phyloP scores from a whole-genome alignment of 2,797 vertebrate species.

The Octomys mimax region DNA sequence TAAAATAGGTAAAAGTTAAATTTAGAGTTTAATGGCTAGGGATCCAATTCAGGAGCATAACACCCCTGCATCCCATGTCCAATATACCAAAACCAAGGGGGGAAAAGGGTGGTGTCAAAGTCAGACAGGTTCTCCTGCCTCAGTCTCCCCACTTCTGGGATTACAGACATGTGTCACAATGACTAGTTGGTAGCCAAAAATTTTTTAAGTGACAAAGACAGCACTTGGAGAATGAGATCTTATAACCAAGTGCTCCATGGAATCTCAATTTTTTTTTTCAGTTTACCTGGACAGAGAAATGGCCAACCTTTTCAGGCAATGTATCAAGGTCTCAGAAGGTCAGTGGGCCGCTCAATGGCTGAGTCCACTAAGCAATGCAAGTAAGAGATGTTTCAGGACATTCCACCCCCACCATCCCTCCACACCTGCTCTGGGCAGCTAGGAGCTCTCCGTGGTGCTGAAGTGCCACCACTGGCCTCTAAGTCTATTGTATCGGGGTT shows the following conservation, averaged over 20 bases:
- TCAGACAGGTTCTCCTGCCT: not conserved
- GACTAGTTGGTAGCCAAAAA: not conserved
- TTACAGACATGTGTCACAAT: not conserved
- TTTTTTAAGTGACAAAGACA: not conserved
- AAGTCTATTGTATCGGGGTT: not conserved
- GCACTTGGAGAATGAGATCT: not conserved
- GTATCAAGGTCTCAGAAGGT: not conserved
- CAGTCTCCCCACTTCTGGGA: not conserved
- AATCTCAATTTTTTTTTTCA: not conserved
- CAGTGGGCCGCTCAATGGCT: not conserved
- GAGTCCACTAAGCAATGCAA: not conserved
- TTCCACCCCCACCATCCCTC: not conserved
- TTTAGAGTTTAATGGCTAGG: not conserved
- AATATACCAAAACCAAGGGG: not conserved
- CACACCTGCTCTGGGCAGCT: not conserved
- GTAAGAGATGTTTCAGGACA: no score
- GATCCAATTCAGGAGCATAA: not conserved
- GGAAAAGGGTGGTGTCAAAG: not conserved
- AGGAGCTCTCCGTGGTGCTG: constrained; percentile 20
- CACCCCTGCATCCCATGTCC: not conserved
- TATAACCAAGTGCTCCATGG: not conserved
- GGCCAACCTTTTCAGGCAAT: not conserved
- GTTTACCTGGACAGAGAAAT: not conserved
- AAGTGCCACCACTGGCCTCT: not conserved
- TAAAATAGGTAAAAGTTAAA: not conserved